These are phyloP conservation scores for Phalera bucephala DNA, from an alignment of 2,888 invertebrate species.

Conservation along the genomic window DNA sequence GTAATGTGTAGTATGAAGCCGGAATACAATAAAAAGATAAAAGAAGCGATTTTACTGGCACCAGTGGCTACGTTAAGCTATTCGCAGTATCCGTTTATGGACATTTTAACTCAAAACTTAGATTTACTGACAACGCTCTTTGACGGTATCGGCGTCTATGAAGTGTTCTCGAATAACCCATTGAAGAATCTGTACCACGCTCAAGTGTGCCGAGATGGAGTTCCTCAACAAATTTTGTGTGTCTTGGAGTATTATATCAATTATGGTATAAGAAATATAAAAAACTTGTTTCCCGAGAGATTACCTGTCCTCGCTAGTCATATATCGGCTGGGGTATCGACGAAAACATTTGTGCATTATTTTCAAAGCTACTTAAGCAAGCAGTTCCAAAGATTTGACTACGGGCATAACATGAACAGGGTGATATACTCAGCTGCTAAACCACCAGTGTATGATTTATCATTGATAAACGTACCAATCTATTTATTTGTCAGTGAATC, in stretches of 20 bases:
- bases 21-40: constrained; percentile 63
- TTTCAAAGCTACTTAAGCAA: constrained; percentile 58
- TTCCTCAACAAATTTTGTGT: constrained; percentile 50
- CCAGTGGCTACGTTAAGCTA: constrained; percentile 62
- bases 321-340: constrained; percentile 61
- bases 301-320: constrained; percentile 63
- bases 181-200: constrained; percentile 48
- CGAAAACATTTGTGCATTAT: constrained; percentile 60
- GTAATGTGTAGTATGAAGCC: constrained; percentile 62
- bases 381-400: constrained; percentile 61
- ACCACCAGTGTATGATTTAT: constrained; percentile 59
- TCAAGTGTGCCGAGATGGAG: constrained; percentile 44
- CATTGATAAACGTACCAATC: constrained; percentile 51
- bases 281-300: constrained; percentile 46
- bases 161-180: constrained; percentile 50
- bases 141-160: constrained; percentile 49
- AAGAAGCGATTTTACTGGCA: constrained; percentile 61
- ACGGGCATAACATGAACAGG: constrained; percentile 46
- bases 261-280: constrained; percentile 54
- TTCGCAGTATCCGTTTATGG: constrained; percentile 52
- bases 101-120: constrained; percentile 44
- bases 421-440: constrained; percentile 39
- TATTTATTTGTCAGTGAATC: constrained; percentile 57
- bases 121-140: constrained; percentile 36
- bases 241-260: constrained; percentile 53